These are phyloP conservation scores for Tympanoctomys barrerae DNA, from an alignment of 2,797 vertebrate genomes.

Conservation along the genomic window DNA sequence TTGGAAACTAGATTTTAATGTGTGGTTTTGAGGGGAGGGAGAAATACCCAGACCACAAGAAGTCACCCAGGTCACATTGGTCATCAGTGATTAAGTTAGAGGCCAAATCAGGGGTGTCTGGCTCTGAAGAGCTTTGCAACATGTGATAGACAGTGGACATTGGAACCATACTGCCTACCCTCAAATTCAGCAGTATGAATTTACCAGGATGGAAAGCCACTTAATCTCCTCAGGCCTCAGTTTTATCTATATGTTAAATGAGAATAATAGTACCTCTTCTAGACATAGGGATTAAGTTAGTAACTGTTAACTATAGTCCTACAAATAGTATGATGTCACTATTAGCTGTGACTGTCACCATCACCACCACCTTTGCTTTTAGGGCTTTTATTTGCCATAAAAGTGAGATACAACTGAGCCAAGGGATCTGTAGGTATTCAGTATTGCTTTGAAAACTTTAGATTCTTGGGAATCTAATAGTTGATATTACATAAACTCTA, in stretches of 20 bases:
- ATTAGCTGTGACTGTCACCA: not conserved
- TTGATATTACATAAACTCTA: not conserved
- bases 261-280: not conserved
- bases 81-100: not conserved
- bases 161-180: not conserved
- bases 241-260: not conserved
- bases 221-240: not conserved
- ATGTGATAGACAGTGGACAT: not conserved
- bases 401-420: not conserved
- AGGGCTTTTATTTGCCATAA: not conserved
- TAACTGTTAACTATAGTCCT: not conserved
- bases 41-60: not conserved
- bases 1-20: not conserved
- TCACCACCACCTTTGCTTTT: not conserved
- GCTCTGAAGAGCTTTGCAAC: not conserved
- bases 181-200: not conserved
- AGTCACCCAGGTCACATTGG: not conserved
- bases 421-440: not conserved
- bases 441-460: not conserved
- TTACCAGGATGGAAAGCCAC: not conserved
- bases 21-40: not conserved
- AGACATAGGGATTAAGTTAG: not conserved
- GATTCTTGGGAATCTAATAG: not conserved
- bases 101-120: not conserved
- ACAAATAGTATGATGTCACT: not conserved